These are phyloP conservation scores for Phylloscopus trochiloides DNA, from an alignment of 2,113 vertebrate species.

Conservation along the genomic window DNA sequence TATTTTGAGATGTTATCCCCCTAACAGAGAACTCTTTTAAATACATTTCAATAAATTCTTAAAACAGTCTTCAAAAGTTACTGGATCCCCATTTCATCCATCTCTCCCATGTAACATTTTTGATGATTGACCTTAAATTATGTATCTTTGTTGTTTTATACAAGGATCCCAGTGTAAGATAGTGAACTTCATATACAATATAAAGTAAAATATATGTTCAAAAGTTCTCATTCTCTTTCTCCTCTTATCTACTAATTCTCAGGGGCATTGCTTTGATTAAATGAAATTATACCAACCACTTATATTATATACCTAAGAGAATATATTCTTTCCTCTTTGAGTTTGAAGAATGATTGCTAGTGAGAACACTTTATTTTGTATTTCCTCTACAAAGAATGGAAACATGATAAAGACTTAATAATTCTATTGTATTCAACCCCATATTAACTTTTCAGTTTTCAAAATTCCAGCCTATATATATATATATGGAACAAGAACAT, in stretches of 20 bases:
- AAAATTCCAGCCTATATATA: not conserved
- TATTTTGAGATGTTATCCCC: not conserved
- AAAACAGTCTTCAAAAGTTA: not conserved
- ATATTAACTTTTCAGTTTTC: not conserved
- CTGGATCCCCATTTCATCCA: not conserved
- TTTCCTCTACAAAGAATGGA: not conserved
- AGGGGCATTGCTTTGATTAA: not conserved
- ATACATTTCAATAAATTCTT: not conserved
- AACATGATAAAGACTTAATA: not conserved
- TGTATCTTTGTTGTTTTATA: not conserved
- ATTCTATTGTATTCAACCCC: not conserved
- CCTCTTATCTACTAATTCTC: not conserved
- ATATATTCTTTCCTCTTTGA: not conserved
- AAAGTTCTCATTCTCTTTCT: not conserved
- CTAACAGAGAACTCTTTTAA: not conserved
- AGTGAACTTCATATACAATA: not conserved
- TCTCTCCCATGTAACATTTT: not conserved
- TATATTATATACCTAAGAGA: not conserved
- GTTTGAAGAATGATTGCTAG: not conserved
- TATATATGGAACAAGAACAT: not conserved
- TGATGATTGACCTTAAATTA: not conserved
- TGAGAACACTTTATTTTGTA: not conserved
- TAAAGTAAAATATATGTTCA: not conserved
- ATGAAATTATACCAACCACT: not conserved
- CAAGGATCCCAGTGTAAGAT: not conserved